These are phyloP conservation scores for Hippocampus barbouri DNA, from an alignment of 2,113 vertebrate genomes.

Conservation along the genomic window DNA sequence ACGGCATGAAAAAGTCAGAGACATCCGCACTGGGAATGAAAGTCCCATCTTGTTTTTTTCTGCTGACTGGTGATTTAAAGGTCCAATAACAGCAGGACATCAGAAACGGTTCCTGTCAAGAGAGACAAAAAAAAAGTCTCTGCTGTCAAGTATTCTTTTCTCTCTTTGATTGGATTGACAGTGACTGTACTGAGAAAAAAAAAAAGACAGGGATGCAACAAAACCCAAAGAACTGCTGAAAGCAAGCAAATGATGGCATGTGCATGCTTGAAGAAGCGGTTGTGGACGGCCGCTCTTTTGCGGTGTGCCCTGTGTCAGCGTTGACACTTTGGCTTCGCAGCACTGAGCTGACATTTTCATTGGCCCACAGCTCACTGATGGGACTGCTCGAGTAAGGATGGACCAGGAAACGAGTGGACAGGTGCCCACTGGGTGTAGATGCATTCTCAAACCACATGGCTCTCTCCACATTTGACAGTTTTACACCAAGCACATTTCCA, in stretches of 20 bases:
- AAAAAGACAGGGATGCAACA: constrained; percentile 16
- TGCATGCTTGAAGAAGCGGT: constrained; percentile 19
- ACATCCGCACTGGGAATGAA: constrained; percentile 40
- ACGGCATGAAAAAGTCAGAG: constrained; percentile 71
- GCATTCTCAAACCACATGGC: constrained; percentile 35
- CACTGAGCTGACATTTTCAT: constrained; percentile 56
- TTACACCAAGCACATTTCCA: not conserved
- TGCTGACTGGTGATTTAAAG: constrained; percentile 61
- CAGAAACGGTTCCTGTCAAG: constrained; percentile 28
- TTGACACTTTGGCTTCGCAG: constrained; percentile 54
- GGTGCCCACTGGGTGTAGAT: constrained; percentile 33
- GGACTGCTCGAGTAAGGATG: constrained; percentile 44
- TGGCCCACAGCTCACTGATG: constrained; percentile 52
- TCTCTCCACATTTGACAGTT: constrained; percentile 15
- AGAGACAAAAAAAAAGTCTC: not conserved
- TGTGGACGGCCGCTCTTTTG: constrained; percentile 13
- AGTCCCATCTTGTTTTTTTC: constrained; percentile 45
- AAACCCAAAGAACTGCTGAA: constrained; percentile 40
- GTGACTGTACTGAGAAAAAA: not conserved
- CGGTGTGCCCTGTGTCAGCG: constrained; percentile 50
- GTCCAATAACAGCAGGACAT: constrained; percentile 29
- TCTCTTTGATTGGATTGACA: constrained; percentile 34
- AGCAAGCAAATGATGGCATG: constrained; percentile 30
- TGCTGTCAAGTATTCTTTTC: constrained; percentile 14
- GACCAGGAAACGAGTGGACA: constrained; percentile 35